phyloP scores from a whole-genome alignment of 2,888 invertebrate genomes.

The Synanthedon tipuliformis region DNA sequence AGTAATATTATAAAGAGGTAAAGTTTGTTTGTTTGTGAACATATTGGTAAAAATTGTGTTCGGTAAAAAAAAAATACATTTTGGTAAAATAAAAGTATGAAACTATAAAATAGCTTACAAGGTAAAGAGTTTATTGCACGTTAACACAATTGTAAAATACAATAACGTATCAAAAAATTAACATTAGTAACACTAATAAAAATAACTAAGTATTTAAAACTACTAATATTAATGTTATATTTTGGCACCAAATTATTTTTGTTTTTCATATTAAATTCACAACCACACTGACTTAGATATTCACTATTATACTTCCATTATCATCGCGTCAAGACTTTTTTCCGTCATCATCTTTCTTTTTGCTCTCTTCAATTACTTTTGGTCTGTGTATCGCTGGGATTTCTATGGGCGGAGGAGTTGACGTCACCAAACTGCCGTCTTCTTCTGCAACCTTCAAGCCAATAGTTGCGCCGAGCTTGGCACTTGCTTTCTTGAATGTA shows the following conservation, averaged over 20 bases:
- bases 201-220: background rate
- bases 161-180: background rate
- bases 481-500: slow-evolving; percentile 86
- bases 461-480: slow-evolving; percentile 86
- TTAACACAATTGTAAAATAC: background rate
- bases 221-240: background rate
- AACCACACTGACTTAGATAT: slow-evolving; percentile 2
- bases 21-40: too few species aligned
- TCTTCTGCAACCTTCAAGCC: slow-evolving; percentile 80
- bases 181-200: slow-evolving; percentile 16
- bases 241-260: background rate
- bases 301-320: slow-evolving; percentile 10
- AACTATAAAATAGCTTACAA: too few species aligned
- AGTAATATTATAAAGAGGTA: too few species aligned
- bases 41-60: too few species aligned
- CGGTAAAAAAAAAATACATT: too few species aligned
- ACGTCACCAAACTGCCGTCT: slow-evolving; percentile 67
- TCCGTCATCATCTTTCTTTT: slow-evolving; percentile 25
- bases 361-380: slow-evolving; percentile 24
- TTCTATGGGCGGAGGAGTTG: slow-evolving; percentile 52
- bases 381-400: slow-evolving; percentile 52
- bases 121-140: background rate
- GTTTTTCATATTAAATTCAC: slow-evolving; percentile 1
- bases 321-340: slow-evolving; percentile 6
- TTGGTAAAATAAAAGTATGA: too few species aligned